These are phyloP conservation scores for Laterallus jamaicensis DNA, from an alignment of 2,113 vertebrate genomes.

Conservation along the genomic window DNA sequence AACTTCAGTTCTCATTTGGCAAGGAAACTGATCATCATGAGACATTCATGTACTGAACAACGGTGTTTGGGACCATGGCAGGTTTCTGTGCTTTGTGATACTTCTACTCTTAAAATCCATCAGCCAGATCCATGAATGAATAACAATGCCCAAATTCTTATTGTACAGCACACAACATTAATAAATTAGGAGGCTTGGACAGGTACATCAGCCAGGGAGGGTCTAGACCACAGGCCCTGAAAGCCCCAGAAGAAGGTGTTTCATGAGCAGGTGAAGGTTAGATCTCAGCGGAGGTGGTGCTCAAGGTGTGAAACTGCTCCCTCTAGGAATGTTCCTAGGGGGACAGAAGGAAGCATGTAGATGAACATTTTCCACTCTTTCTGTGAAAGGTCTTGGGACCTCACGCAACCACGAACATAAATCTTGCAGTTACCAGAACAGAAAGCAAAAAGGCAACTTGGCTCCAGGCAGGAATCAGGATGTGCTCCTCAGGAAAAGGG, in stretches of 20 bases:
- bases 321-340: background rate
- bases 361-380: background rate
- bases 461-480: background rate
- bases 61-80: background rate
- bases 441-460: background rate
- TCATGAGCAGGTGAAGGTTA: background rate
- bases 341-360: background rate
- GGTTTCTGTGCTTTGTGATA: background rate
- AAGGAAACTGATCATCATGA: background rate
- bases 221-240: background rate
- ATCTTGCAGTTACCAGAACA: background rate
- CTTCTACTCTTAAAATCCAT: background rate
- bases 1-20: background rate
- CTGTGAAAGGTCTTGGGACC: background rate
- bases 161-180: background rate
- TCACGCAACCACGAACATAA: background rate
- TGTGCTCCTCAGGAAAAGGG: accelerated
- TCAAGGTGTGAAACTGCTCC: background rate
- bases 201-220: background rate
- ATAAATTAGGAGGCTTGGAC: background rate
- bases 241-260: background rate
- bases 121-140: background rate
- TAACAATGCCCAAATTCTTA: background rate
- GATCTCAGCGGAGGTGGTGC: background rate
- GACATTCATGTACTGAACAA: slow-evolving; percentile 15